Evolutionary conservation across 2,113 vertebrate species (phyloP).

Genomic region (Lampris megalopsis): DNA sequence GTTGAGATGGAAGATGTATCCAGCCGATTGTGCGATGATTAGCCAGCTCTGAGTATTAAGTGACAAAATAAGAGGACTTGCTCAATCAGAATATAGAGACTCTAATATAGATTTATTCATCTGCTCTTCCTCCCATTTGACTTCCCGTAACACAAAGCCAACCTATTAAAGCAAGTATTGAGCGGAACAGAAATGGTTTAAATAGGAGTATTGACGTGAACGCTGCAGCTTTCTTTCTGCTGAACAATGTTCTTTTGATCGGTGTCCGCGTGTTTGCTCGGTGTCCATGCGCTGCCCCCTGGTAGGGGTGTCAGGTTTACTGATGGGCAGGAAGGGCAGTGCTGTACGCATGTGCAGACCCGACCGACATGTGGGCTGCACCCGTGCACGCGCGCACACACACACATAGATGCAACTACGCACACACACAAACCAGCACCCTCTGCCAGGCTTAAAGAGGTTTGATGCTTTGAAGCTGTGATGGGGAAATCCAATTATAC

Average conservation of each 20-base stretch:
- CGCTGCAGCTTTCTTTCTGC: constrained; percentile 52
- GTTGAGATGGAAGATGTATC: constrained; percentile 60
- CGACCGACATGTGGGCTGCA: background rate
- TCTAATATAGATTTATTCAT: constrained; percentile 76
- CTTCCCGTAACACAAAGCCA: constrained; percentile 71
- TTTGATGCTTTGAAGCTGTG: constrained; percentile 17
- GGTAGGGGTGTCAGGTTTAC: constrained; percentile 25
- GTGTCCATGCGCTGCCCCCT: constrained; percentile 54
- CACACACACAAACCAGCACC: background rate
- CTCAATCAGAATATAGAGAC: constrained; percentile 72
- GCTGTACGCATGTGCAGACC: background rate
- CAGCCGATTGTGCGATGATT: constrained; percentile 68
- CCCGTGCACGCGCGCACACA: constrained; percentile 25
- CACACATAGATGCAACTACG: background rate
- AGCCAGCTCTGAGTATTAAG: constrained; percentile 69
- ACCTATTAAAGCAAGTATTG: constrained; percentile 78
- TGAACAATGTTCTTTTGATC: constrained; percentile 65
- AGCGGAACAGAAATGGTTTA: constrained; percentile 72
- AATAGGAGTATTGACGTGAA: constrained; percentile 78
- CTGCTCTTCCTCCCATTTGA: constrained; percentile 70
- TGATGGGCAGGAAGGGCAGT: constrained; percentile 20
- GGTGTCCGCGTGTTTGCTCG: constrained; percentile 36
- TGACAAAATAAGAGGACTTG: constrained; percentile 69
- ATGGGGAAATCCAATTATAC: constrained; percentile 25
- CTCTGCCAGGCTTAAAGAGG: constrained; percentile 1